These are phyloP conservation scores for Kryptolebias marmoratus DNA, from an alignment of 2,113 vertebrate species.

Conservation along the genomic window DNA sequence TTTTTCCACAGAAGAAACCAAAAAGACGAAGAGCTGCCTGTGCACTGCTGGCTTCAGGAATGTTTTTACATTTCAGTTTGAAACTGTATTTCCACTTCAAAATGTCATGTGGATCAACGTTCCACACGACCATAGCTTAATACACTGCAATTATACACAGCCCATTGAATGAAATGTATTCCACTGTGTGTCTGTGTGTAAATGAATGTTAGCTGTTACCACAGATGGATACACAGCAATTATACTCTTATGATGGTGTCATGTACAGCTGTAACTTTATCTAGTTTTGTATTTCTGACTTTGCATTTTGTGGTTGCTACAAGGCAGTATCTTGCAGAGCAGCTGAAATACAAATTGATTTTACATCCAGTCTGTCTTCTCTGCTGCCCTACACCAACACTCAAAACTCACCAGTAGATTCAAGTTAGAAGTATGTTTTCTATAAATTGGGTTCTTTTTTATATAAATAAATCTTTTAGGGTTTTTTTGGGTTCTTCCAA, in stretches of 20 bases:
- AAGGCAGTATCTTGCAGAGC: constrained; percentile 56
- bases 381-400: constrained; percentile 29
- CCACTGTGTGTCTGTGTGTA: constrained; percentile 44
- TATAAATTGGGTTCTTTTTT: constrained; percentile 19
- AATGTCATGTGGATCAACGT: constrained; percentile 57
- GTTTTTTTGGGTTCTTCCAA: neutral
- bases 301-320: constrained; percentile 60
- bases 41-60: constrained; percentile 33
- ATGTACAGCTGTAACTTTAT: constrained; percentile 64
- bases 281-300: constrained; percentile 63
- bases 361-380: constrained; percentile 67
- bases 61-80: constrained; percentile 23
- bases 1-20: constrained; percentile 64
- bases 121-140: constrained; percentile 49
- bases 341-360: constrained; percentile 73
- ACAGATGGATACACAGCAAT: constrained; percentile 58
- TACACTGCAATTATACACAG: constrained; percentile 66
- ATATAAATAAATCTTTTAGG: neutral
- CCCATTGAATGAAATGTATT: constrained; percentile 48
- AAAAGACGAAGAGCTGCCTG: constrained; percentile 32
- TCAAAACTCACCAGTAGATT: constrained; percentile 21
- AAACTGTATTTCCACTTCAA: constrained; percentile 52
- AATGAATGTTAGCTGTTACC: constrained; percentile 58
- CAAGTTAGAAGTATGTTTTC: constrained; percentile 43
- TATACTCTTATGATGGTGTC: constrained; percentile 59